These are phyloP conservation scores for Andrena cerasifolii DNA, from an alignment of 1,140 invertebrate genomes.

Conservation along the genomic window DNA sequence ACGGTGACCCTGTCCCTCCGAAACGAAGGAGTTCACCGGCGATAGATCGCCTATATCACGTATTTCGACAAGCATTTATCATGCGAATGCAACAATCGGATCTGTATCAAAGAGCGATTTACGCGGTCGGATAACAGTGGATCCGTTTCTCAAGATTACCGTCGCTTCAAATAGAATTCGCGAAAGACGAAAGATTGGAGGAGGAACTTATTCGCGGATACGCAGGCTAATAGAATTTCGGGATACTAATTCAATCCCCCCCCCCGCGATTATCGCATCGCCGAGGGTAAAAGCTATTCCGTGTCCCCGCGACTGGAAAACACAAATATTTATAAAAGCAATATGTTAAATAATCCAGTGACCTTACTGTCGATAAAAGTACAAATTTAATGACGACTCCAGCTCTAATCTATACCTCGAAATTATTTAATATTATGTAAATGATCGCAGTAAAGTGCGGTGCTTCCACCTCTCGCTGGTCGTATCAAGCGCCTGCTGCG, in stretches of 20 bases:
- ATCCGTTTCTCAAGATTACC: background rate
- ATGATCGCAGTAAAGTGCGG: slow-evolving; percentile 2
- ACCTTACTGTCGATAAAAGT: background rate
- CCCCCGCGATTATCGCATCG: background rate
- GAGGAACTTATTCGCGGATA: background rate
- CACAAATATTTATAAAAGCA: too few species aligned
- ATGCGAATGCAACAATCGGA: background rate
- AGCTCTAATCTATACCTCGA: background rate
- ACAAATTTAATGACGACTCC: background rate
- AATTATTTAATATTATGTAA: background rate
- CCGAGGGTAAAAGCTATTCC: background rate
- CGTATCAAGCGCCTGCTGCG: background rate
- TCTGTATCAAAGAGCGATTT: background rate
- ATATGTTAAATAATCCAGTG: too few species aligned
- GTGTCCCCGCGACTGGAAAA: too few species aligned
- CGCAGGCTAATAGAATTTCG: background rate
- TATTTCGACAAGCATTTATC: slow-evolving; percentile 30
- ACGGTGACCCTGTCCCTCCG: background rate
- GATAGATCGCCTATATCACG: slow-evolving; percentile 32
- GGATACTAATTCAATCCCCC: background rate
- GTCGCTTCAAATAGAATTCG: too few species aligned
- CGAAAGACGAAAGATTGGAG: background rate
- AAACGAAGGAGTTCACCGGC: slow-evolving; percentile 9
- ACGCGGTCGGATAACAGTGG: background rate
- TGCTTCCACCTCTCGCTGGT: slow-evolving; percentile 54